These are phyloP conservation scores for Zingel zingel DNA, from an alignment of 2,113 vertebrate species.

Conservation along the genomic window DNA sequence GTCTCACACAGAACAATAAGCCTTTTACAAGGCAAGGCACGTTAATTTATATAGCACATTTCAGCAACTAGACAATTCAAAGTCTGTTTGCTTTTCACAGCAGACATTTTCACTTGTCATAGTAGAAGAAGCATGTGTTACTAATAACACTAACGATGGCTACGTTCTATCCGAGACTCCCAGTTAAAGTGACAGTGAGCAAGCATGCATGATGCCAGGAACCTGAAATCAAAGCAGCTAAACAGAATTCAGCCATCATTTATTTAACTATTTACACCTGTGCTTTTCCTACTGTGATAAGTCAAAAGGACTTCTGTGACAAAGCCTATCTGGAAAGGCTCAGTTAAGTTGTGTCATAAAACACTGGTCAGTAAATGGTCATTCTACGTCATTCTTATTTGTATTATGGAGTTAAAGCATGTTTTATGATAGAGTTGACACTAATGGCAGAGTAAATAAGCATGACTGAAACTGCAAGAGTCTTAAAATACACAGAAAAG, in stretches of 20 bases:
- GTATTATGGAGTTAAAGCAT: not conserved
- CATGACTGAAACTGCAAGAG: slow-evolving; percentile 8
- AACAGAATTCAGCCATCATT: not conserved
- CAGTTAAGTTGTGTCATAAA: not conserved
- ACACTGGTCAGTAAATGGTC: not conserved
- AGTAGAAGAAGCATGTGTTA: not conserved
- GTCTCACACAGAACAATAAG: no score
- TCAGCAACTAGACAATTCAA: no score
- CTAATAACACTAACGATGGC: not conserved
- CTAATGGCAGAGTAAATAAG: not conserved
- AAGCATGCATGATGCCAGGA: not conserved
- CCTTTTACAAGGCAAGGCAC: no score
- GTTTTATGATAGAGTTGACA: slow-evolving; percentile 1
- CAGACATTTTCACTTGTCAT: not conserved
- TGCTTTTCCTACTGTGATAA: not conserved
- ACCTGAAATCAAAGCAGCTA: not conserved
- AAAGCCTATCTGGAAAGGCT: not conserved
- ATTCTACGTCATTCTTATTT: not conserved
- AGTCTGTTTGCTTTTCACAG: not conserved
- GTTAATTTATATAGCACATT: no score
- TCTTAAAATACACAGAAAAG: not conserved
- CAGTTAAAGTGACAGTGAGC: not conserved
- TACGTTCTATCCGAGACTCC: not conserved
- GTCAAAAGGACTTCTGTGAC: not conserved
- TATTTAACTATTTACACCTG: not conserved